phyloP scores from a whole-genome alignment of 2,797 vertebrate genomes.

The Delichon dasypus region DNA sequence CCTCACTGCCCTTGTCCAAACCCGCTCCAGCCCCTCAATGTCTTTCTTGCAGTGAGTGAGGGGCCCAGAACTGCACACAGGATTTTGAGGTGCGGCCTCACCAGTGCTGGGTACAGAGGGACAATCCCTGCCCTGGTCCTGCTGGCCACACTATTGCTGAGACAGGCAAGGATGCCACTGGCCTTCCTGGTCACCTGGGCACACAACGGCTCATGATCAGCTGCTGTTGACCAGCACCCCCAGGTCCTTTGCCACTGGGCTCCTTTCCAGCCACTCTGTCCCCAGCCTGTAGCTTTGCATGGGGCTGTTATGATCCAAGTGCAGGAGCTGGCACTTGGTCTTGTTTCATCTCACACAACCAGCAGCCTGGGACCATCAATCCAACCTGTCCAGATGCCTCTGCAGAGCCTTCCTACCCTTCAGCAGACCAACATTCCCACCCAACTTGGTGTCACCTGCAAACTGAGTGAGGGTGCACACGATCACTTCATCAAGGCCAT shows the following conservation, averaged over 20 bases:
- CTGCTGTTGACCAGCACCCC: fast-evolving
- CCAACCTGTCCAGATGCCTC: not conserved
- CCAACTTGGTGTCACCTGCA: too few relatives aligned
- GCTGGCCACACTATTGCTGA: not conserved
- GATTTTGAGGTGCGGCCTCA: fast-evolving
- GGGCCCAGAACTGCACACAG: not conserved
- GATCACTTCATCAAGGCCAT: fast-evolving
- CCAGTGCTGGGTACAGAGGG: not conserved
- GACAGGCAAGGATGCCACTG: not conserved
- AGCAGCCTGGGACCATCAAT: not conserved
- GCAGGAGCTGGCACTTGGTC: not conserved
- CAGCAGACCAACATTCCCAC: not conserved
- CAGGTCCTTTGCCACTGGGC: not conserved
- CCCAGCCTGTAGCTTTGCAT: not conserved
- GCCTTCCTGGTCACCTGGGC: not conserved
- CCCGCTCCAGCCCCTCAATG: not conserved
- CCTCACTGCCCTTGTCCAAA: not conserved
- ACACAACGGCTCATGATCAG: not conserved
- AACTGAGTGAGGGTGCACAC: not conserved
- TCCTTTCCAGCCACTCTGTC: not conserved
- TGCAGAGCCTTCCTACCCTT: not conserved
- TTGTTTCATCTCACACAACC: not conserved
- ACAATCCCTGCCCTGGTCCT: not conserved
- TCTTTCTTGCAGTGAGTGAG: not conserved
- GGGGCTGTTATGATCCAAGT: not conserved